Evolutionary conservation across 2,888 invertebrate genomes (phyloP), one percentile per base, ranked within the genome.

Genomic region (Cepaea hortensis): DNA sequence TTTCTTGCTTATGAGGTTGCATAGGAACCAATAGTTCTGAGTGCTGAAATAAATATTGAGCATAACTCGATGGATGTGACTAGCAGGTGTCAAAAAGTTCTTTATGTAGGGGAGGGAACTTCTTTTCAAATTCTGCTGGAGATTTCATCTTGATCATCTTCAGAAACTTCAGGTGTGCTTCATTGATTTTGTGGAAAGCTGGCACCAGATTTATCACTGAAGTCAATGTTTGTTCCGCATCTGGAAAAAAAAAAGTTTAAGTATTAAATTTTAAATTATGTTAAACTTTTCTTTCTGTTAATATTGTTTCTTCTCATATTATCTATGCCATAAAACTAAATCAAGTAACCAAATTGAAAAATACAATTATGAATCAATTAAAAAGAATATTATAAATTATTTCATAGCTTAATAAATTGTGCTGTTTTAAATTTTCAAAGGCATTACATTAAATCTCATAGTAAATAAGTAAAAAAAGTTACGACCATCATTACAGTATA

Each of bases 141-240:
- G 89, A 88, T 73, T 89, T 91, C 92, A 93, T 93, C 90, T 93
- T 93, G 91, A 94, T 93, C 88, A 90, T 91, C 86, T 92, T 93
- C 55, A 94, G 90, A 9, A 92, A 91, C 87, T 91, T 90, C 3
- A 92, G 86, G 89, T 94, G 94, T 70, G 92, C 91, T 79, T 91
- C 89, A 88, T 94, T 94, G 80, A 93, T 92, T 83, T 89, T 88
- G 62, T 89, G 90, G 81, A 94, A 92, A 85, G 91, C 88, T 2
- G 93, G 93, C 6, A 93, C 90, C 68, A 91, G 89, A 62, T 89
- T 86, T 20, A 93, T 88, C 18, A 91, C 87, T 55, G 90, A 87
- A 48, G 88, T 86, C 89, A 93, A 93, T 85, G 90, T 89, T 77
- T 87, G 87, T 73, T 93, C 93, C 75, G 87, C 90, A 89, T 91